These are phyloP conservation scores for Tragelaphus imberbis DNA, from an alignment of 2,113 vertebrate species.

Conservation along the genomic window DNA sequence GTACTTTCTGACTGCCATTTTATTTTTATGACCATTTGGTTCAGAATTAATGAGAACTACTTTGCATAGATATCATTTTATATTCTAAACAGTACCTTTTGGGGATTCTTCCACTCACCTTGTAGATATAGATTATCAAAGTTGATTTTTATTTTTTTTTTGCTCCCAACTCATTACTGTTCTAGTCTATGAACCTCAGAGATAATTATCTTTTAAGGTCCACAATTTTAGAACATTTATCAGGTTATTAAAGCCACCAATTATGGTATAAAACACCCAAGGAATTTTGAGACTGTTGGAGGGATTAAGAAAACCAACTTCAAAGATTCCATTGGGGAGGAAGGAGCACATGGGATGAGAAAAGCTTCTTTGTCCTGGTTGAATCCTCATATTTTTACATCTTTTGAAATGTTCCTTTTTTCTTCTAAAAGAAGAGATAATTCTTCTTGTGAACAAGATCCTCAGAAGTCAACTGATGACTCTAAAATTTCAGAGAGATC, in stretches of 20 bases:
- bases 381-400: neutral
- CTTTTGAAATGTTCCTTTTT: neutral
- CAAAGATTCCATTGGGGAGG: neutral
- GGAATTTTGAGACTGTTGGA: neutral
- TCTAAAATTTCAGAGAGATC: neutral
- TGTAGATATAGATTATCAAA: conserved; percentile 14
- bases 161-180: neutral
- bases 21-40: conserved; percentile 44
- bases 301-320: neutral
- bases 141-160: neutral
- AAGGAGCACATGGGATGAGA: neutral
- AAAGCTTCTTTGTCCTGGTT: neutral
- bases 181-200: conserved; percentile 1
- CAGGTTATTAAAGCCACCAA: conserved; percentile 4
- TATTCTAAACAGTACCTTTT: neutral
- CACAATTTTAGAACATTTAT: neutral
- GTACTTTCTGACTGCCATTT: conserved; percentile 54
- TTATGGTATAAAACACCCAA: neutral
- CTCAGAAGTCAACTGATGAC: neutral
- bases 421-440: neutral
- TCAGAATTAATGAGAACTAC: conserved; percentile 56
- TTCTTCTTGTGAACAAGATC: neutral
- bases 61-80: conserved; percentile 43
- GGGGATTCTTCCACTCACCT: conserved; percentile 30
- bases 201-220: conserved; percentile 31